Base-by-base conservation (phyloP, 2,888 invertebrate species). In the Sarcophaga caerulescens region DNA sequence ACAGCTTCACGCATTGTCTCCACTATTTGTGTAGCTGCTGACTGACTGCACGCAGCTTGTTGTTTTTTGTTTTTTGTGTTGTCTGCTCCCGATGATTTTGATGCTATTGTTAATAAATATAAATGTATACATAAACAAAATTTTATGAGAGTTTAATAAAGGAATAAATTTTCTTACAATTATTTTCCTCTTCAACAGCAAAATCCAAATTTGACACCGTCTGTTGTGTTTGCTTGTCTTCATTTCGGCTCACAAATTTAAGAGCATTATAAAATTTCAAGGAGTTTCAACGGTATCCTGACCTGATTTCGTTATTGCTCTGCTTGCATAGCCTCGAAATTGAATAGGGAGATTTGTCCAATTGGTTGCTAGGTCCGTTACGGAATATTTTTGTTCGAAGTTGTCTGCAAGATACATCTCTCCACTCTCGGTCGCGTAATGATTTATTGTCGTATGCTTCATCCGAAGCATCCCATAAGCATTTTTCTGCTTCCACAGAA, bases 331-430 rank as follows among this genome's bases (percentile, higher is more conserved):
- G 14, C 62, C 14, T 2, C 78, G 21, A 35, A 21, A 73, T 45
- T 73, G 73, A 19, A 62, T 76, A 14, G 44, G 66, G 17, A 76
- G 68, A 65, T 76, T 76, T n/a, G 59, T 57, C 78, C 78, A 78
- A 19, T 78, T 70, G 12, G 78, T 62, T 17, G 10, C 47, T n/a
- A 78, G 45, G n/a, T 78, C 70, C 23, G 23, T 23, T 23, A 23
- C 23, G 23, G 23, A 23, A 23, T 23, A 23, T 23, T 71, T 57
- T 23, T 71, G 35, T 3, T 59, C 59, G 14, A 71, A 71, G 6
- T 65, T 10, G 4, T 78, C 70, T 6, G n/a, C 17, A 19, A 62
- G 62, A 23, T 45, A 47, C n/a, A n/a, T n/a, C n/a, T n/a, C 35
- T 21, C 79, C 78, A 78, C 8, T 70, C 70, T 23, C 62, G 59